A percentile compares a stretch with the other conserved stretches of the same genome.
Conservation (phyloP, 2,113 vertebrate genomes). For the Urocynchramus pylzowi region DNA sequence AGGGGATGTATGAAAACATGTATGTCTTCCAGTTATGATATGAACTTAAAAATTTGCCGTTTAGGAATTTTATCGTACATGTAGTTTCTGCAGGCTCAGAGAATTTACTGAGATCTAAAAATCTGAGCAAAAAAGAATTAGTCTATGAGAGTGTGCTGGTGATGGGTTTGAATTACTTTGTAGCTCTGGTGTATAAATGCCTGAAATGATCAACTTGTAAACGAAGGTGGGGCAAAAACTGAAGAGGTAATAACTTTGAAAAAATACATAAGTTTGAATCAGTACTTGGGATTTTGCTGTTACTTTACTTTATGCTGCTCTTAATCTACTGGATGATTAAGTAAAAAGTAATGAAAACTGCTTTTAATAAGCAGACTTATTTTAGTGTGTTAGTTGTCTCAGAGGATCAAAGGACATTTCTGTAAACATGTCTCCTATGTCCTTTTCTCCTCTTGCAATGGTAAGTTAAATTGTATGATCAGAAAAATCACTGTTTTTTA, state of each 20-base stretch:
- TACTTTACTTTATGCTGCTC: not conserved
- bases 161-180: not conserved
- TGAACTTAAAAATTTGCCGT: not conserved
- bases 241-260: not conserved
- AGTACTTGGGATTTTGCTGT: not conserved
- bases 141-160: not conserved
- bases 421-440: not conserved
- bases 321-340: not conserved
- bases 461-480: not conserved
- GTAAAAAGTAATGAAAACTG: not conserved
- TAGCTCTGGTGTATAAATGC: not conserved
- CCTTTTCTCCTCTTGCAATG: not conserved
- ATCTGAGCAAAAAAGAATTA: not conserved
- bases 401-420: not conserved
- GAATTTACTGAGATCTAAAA: not conserved
- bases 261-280: not conserved
- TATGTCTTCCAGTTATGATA: not conserved
- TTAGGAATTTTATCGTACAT: not conserved
- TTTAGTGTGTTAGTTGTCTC: not conserved
- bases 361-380: not conserved
- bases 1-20: not conserved
- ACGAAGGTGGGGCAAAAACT: not conserved
- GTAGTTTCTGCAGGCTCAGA: not conserved
- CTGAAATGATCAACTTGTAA: not conserved
- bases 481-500: not conserved